A percentile compares a stretch with the other conserved stretches of the same genome.
These are phyloP conservation scores for Aix galericulata DNA, from an alignment of 2,113 vertebrate genomes.

Conservation along the genomic window DNA sequence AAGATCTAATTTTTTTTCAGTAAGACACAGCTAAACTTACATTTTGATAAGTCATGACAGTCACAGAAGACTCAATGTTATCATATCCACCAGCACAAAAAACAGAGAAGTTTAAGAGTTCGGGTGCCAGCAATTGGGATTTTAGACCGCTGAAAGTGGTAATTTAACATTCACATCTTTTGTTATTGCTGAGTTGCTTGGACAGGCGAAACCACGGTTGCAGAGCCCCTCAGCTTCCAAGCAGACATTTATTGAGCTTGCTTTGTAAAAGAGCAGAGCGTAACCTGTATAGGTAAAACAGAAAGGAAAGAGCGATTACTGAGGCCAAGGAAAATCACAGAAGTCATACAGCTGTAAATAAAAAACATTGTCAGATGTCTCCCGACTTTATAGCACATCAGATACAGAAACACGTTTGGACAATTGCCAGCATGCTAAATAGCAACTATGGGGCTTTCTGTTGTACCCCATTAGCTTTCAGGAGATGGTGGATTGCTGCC, in stretches of 20 bases:
- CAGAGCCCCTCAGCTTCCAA: not conserved
- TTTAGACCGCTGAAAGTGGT: not conserved
- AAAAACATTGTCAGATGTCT: not conserved
- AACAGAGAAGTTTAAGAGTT: not conserved
- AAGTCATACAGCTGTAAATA: not conserved
- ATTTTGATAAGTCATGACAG: not conserved
- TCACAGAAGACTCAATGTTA: too few species aligned
- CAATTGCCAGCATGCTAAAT: not conserved
- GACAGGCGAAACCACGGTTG: not conserved
- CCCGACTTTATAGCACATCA: not conserved
- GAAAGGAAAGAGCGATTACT: not conserved
- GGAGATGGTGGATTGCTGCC: not conserved
- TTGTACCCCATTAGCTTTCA: not conserved
- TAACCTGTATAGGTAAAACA: not conserved
- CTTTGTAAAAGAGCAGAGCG: not conserved
- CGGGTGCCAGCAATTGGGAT: not conserved
- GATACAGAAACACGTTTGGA: not conserved
- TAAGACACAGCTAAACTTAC: not conserved
- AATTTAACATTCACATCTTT: not conserved
- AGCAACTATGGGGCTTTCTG: not conserved
- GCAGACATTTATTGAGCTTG: rapidly evolving
- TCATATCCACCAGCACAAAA: not conserved
- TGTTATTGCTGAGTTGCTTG: not conserved
- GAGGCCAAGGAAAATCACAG: not conserved
- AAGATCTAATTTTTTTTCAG: not conserved